A percentile compares a stretch with the other conserved stretches of the same genome.
Evolutionary conservation across 2,797 vertebrate species (phyloP).

Genomic region (Antennarius maculatus): DNA sequence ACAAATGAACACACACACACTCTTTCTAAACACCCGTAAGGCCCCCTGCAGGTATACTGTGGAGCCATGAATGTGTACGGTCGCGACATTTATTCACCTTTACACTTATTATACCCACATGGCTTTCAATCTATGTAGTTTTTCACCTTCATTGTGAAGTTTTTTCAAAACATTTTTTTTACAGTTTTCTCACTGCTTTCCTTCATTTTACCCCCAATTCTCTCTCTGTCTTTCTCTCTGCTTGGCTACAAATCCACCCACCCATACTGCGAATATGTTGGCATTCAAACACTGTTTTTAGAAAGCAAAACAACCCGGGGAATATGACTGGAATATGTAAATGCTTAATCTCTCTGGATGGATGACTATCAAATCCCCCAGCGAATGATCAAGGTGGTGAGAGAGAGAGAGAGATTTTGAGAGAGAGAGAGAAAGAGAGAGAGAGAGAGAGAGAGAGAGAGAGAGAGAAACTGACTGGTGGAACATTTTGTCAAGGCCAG

Average conservation of each 20-base stretch:
- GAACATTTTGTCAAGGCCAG: constrained; percentile 78
- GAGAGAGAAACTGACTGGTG: constrained; percentile 40
- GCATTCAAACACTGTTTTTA: constrained; percentile 67
- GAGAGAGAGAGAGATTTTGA: constrained; percentile 23
- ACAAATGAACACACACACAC: constrained; percentile 33
- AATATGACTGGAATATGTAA: constrained; percentile 75
- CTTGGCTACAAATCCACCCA: constrained; percentile 33
- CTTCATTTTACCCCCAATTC: not conserved
- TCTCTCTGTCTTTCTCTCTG: constrained; percentile 9
- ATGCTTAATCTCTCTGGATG: constrained; percentile 73
- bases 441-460: constrained; percentile 40
- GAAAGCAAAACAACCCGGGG: constrained; percentile 76
- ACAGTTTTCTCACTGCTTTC: constrained; percentile 20
- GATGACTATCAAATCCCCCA: constrained; percentile 73
- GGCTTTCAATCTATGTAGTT: constrained; percentile 30
- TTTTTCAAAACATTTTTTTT: constrained; percentile 1
- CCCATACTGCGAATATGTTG: constrained; percentile 57
- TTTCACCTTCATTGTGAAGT: constrained; percentile 48
- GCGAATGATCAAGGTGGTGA: constrained; percentile 39
- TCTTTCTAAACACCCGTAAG: constrained; percentile 18
- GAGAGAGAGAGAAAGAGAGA: constrained; percentile 36
- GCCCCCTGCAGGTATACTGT: constrained; percentile 43
- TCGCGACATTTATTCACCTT: constrained; percentile 47
- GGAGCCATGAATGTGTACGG: constrained; percentile 32
- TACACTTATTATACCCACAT: constrained; percentile 55